A percentile compares a stretch with the other conserved stretches of the same genome.
phyloP scores from a whole-genome alignment of 2,113 vertebrate genomes.

The Brachypodius melanocephalos region DNA sequence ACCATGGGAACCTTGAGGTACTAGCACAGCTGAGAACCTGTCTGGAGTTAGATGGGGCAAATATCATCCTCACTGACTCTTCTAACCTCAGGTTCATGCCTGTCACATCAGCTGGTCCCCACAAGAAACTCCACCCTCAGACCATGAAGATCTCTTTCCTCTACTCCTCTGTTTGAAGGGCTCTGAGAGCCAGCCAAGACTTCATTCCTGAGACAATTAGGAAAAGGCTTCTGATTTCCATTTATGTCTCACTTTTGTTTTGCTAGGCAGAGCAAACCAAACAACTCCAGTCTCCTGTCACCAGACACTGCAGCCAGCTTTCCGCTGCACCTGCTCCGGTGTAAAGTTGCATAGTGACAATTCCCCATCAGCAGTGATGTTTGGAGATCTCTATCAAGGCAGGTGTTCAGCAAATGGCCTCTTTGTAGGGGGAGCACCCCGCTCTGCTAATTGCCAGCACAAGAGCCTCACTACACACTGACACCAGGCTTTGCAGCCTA shows the following conservation, averaged over 20 bases:
- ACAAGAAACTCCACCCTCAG: not conserved
- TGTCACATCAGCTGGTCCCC: not conserved
- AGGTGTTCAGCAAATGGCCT: constrained; percentile 52
- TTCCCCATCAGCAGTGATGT: constrained; percentile 28
- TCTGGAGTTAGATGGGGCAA: not conserved
- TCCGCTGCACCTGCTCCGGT: constrained; percentile 41
- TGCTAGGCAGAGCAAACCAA: constrained; percentile 26
- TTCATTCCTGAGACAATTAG: not conserved
- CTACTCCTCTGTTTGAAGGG: not conserved
- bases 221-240: not conserved
- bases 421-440: not conserved
- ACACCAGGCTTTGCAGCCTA: not conserved
- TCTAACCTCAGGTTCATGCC: not conserved
- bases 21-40: not conserved
- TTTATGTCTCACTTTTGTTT: not conserved
- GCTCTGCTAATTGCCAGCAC: not conserved
- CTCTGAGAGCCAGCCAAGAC: not conserved
- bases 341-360: constrained; percentile 58
- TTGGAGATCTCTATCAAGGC: constrained; percentile 60
- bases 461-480: not conserved
- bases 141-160: not conserved
- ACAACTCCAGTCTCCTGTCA: constrained; percentile 9
- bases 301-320: constrained; percentile 40
- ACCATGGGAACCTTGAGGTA: not conserved
- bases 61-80: not conserved